Evolutionary conservation across 2,797 vertebrate genomes (phyloP).

Genomic region (Orientallactaga sibirica): DNA sequence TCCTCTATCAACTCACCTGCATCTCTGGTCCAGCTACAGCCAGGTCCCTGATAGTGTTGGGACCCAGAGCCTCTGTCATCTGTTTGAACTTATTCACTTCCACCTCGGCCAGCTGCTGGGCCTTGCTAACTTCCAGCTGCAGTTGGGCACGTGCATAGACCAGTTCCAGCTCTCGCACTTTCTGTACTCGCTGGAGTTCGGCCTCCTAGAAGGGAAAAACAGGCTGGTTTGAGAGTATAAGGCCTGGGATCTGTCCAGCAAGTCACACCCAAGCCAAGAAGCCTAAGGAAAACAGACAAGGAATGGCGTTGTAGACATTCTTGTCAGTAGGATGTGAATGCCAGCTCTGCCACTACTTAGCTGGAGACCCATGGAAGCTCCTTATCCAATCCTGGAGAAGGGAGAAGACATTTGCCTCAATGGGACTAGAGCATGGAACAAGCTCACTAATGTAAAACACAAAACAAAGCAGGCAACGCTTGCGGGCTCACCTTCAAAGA

Average conservation of each 20-base stretch:
- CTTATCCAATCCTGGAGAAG: background rate
- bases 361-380: background rate
- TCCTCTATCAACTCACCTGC: slow-evolving; percentile 87
- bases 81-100: slow-evolving; percentile 91
- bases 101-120: slow-evolving; percentile 89
- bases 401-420: background rate
- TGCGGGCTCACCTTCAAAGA: background rate
- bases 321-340: background rate
- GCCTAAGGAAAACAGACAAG: background rate
- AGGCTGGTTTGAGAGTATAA: background rate
- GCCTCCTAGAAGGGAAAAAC: slow-evolving; percentile 87
- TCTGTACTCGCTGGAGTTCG: slow-evolving; percentile 90
- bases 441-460: background rate
- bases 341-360: background rate
- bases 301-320: background rate
- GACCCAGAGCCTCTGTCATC: slow-evolving; percentile 90
- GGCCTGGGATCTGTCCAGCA: background rate
- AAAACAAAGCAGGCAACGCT: background rate
- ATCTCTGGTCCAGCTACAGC: slow-evolving; percentile 93
- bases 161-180: slow-evolving; percentile 92
- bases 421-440: background rate
- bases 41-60: slow-evolving; percentile 91
- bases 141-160: slow-evolving; percentile 89
- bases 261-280: background rate
- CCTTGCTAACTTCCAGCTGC: slow-evolving; percentile 90